phyloP scores from a whole-genome alignment of 2,888 invertebrate species.

The Alviniconcha strummeri region DNA sequence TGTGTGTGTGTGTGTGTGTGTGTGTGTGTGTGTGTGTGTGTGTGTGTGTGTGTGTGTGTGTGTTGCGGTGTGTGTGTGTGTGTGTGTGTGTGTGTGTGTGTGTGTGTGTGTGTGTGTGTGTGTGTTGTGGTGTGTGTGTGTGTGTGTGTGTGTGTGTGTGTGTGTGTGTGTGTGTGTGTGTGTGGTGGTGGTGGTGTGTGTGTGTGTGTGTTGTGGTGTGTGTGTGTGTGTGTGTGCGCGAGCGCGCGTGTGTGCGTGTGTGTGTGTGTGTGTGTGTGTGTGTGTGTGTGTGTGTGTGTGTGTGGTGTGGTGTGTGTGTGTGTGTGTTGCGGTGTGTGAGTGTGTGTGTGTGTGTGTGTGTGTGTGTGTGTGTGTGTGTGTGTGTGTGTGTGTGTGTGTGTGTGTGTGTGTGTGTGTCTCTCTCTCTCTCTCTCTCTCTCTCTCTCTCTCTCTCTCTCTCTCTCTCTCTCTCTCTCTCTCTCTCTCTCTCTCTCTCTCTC shows the following conservation, averaged over 20 bases:
- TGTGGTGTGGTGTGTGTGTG: not conserved
- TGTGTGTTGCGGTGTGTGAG: not conserved
- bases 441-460: no score
- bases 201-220: not conserved
- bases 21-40: not conserved
- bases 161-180: not conserved
- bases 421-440: no score
- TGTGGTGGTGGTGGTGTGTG: not conserved
- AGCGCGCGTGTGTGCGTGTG: not conserved
- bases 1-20: not conserved
- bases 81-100: not conserved
- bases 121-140: not conserved
- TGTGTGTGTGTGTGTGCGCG: not conserved
- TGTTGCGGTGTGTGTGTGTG: not conserved
- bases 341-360: constrained; percentile 4
- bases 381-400: not conserved
- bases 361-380: constrained; percentile 1
- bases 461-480: no score
- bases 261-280: not conserved
- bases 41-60: not conserved
- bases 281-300: not conserved
- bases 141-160: constrained; percentile 13
- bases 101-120: not conserved
- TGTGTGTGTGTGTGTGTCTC: not conserved
- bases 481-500: no score